These are phyloP conservation scores for Adoxophyes honmai DNA, from an alignment of 1,140 invertebrate species.

Conservation along the genomic window DNA sequence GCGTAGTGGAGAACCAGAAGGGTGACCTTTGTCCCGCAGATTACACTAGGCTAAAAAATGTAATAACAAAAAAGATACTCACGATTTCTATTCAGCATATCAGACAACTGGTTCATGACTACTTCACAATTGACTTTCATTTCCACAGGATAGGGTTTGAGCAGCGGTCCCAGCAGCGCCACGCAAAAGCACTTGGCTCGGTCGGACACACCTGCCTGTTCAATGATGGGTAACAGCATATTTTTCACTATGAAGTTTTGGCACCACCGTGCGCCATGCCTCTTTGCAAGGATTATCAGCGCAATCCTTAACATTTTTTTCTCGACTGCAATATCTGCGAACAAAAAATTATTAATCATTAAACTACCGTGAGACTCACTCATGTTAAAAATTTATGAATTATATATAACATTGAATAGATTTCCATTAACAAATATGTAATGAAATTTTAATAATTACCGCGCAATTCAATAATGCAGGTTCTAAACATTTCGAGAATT, in stretches of 20 bases:
- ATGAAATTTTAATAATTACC: slow-evolving; percentile 31
- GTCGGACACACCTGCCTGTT: slow-evolving; percentile 32
- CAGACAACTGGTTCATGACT: slow-evolving; percentile 47
- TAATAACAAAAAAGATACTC: slow-evolving; percentile 30
- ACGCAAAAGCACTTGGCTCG: slow-evolving; percentile 49
- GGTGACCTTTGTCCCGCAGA: too few species aligned
- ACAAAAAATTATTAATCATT: too few species aligned
- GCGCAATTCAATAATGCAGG: slow-evolving; percentile 44
- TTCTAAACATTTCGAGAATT: slow-evolving; percentile 62
- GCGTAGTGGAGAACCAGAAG: too few species aligned
- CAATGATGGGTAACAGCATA: slow-evolving; percentile 56
- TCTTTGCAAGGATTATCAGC: slow-evolving; percentile 63
- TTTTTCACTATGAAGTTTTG: slow-evolving; percentile 64
- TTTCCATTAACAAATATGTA: background rate
- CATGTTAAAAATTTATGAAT: too few species aligned
- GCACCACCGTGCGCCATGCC: slow-evolving; percentile 60
- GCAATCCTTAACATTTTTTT: slow-evolving; percentile 56
- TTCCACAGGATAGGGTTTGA: slow-evolving; percentile 57
- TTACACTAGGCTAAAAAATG: slow-evolving; percentile 11
- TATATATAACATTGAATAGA: background rate
- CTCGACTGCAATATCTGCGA: slow-evolving; percentile 51
- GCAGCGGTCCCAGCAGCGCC: slow-evolving; percentile 55
- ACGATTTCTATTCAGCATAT: slow-evolving; percentile 53
- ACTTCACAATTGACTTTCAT: slow-evolving; percentile 69
- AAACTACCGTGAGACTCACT: too few species aligned